Evolutionary conservation across 2,113 vertebrate species (phyloP).

Genomic region (Ochotona curzoniae): DNA sequence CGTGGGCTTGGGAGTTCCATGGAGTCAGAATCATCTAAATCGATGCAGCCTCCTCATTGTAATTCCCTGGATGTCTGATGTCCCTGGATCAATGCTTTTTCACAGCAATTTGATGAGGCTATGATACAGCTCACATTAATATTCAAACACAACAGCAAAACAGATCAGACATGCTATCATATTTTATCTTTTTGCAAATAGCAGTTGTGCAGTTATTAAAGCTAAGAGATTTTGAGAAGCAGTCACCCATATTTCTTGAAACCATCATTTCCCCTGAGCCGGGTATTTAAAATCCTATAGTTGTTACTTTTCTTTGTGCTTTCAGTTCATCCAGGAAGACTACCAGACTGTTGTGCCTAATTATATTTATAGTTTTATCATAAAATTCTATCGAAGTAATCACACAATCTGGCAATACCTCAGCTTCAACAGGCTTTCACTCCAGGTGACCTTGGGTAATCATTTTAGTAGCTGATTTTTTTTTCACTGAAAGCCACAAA

Average conservation of each 20-base stretch:
- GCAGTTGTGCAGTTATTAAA: neutral
- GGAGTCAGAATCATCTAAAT: neutral
- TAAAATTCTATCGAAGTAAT: constrained; percentile 13
- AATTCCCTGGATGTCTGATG: neutral
- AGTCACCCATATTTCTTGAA: neutral
- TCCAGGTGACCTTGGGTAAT: neutral
- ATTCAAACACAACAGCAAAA: neutral
- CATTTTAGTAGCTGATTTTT: neutral
- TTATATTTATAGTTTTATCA: neutral
- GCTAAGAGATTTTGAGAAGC: neutral
- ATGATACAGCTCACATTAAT: neutral
- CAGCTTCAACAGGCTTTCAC: neutral
- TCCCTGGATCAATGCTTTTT: neutral
- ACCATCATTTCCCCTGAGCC: neutral
- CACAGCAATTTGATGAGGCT: neutral
- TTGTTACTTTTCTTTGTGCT: neutral
- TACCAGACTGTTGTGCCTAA: neutral
- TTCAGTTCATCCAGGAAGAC: neutral
- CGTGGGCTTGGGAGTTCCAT: neutral
- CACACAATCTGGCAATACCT: neutral
- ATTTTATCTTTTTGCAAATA: neutral
- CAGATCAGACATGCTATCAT: neutral
- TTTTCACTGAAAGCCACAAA: neutral
- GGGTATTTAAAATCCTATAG: neutral
- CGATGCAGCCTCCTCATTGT: neutral